A percentile compares a stretch with the other conserved stretches of the same genome.
phyloP scores from a whole-genome alignment of 2,797 vertebrate species.

The Serranus cabrilla region DNA sequence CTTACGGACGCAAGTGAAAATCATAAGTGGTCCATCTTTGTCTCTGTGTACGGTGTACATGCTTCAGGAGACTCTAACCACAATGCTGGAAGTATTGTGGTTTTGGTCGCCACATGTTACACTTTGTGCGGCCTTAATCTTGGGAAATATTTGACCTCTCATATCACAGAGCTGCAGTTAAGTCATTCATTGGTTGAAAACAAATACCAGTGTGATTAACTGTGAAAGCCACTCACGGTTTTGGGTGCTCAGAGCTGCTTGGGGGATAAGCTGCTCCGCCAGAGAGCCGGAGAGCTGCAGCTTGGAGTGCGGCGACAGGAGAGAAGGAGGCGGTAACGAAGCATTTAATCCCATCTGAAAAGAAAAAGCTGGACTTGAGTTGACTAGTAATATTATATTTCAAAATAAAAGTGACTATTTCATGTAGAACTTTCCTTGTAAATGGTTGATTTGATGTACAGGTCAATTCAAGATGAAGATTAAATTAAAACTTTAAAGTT shows the following conservation, averaged over 20 bases:
- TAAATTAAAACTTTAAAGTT: not conserved
- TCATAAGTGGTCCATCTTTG: conserved; percentile 41
- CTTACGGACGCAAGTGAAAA: conserved; percentile 49
- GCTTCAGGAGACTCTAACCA: not conserved
- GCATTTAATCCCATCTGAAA: conserved; percentile 86
- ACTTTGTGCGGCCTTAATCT: conserved; percentile 28
- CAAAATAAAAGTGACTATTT: not conserved
- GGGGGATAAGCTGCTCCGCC: conserved; percentile 82
- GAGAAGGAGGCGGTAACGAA: conserved; percentile 86
- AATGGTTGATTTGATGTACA: not conserved
- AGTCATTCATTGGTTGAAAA: conserved; percentile 15
- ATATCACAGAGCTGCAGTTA: not conserved
- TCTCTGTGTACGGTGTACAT: conserved; percentile 53
- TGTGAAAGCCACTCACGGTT: conserved; percentile 79
- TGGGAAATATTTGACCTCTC: conserved; percentile 39
- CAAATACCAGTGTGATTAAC: conserved; percentile 40
- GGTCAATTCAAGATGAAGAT: not conserved
- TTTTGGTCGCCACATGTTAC: not conserved
- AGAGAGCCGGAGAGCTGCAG: conserved; percentile 81
- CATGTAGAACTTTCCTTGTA: not conserved
- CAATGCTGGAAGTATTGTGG: not conserved
- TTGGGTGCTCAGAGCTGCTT: conserved; percentile 77
- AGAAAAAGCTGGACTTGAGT: conserved; percentile 21
- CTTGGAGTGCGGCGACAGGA: conserved; percentile 88
- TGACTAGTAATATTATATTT: not conserved